A percentile compares a stretch with the other conserved stretches of the same genome.
These are phyloP conservation scores for Nibea coibor DNA, from an alignment of 2,113 vertebrate genomes.

Conservation along the genomic window DNA sequence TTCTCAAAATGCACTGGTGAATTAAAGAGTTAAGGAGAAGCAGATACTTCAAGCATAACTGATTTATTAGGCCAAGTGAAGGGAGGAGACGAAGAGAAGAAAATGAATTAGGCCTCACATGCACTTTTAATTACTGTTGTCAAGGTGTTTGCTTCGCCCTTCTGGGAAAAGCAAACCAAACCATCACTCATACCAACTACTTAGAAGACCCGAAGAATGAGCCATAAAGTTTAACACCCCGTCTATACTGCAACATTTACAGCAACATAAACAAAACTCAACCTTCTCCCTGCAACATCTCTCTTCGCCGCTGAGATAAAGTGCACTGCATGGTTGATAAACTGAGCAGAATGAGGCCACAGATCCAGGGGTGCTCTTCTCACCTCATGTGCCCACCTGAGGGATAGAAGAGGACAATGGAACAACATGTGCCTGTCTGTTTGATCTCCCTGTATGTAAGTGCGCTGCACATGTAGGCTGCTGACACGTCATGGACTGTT, in stretches of 20 bases:
- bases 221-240: constrained; percentile 56
- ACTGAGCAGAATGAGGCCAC: constrained; percentile 68
- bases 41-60: constrained; percentile 72
- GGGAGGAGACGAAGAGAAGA: constrained; percentile 67
- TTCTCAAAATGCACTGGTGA: constrained; percentile 61
- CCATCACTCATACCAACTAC: constrained; percentile 58
- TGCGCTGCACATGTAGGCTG: constrained; percentile 54
- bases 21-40: constrained; percentile 67
- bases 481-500: constrained; percentile 60
- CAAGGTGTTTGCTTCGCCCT: constrained; percentile 79
- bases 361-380: constrained; percentile 51
- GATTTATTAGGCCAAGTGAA: constrained; percentile 74
- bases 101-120: constrained; percentile 70
- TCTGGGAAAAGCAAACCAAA: constrained; percentile 67
- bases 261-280: constrained; percentile 64
- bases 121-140: constrained; percentile 77
- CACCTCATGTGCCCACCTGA: constrained; percentile 60
- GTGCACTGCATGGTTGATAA: constrained; percentile 47
- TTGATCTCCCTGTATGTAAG: constrained; percentile 59
- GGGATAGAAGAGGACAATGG: constrained; percentile 65
- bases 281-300: constrained; percentile 31
- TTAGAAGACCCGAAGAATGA: constrained; percentile 52
- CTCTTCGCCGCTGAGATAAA: constrained; percentile 35
- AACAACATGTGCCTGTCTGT: constrained; percentile 67
- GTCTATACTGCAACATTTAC: constrained; percentile 60